Base-by-base conservation (phyloP, 2,113 vertebrate species). In the Dolichotis patagonum region DNA sequence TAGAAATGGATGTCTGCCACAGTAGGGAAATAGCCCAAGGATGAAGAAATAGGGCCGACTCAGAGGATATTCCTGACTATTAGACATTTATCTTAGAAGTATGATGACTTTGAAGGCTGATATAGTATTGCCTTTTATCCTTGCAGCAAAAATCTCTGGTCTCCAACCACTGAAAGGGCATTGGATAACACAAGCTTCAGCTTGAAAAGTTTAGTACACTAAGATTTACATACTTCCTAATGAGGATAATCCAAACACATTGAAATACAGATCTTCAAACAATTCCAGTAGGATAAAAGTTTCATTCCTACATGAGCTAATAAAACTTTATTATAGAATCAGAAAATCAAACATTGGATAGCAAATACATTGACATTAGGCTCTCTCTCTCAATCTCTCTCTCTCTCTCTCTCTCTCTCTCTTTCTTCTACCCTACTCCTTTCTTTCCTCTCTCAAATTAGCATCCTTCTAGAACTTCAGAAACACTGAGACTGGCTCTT, bases 291-390 rank as follows among this genome's bases (percentile, higher is more conserved):
- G 26, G 54, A 35, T 93, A 58, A 90, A 78, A 62, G 65, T 91
- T 88, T 63, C 7, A 41, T 85, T 94, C 90, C 88, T 94, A 80
- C 19, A n/a, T 10, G 75, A 90, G n/a, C 11, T 83, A 26, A 71
- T 71, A 13, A 69, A 95, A 87, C 35, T 78, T 92, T 19, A 46
- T 54, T 26, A 52, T 24, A 56, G 17, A 52, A 22, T 82, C 38
- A 81, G 67, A 65, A 91, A 73, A 60, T 75, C 75, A 73, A 88
- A 46, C 5, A 26, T 58, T 85, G 32, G 63, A 43, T 6, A 49
- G 26, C 32, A 63, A 62, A 85, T 49, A 28, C 35, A 49, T 75
- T 41, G 26, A 56, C 8, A 62, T 78, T 8, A 69, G 35, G 38
- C 5, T 4, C 4, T 73, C 22, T 73, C 38, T 43, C 41, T 43